Evolutionary conservation across 2,113 vertebrate species (phyloP).

Genomic region (Polypterus bichir): DNA sequence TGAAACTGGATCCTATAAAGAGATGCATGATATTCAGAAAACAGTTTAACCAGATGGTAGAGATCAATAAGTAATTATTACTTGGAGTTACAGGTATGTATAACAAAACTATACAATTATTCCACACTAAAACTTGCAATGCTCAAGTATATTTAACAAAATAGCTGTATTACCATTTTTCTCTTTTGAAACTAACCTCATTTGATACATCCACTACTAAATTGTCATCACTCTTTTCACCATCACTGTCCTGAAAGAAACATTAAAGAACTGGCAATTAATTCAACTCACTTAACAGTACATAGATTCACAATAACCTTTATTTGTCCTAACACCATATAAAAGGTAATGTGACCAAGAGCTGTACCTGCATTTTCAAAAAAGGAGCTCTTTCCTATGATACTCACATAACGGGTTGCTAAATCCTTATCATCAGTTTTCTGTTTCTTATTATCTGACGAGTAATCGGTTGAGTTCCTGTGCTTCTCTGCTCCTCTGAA

Average conservation of each 20-base stretch:
- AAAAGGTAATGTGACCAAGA: neutral
- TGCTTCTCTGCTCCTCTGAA: constrained; percentile 84
- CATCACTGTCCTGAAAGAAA: constrained; percentile 59
- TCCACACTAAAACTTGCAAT: no score
- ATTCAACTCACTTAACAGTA: neutral
- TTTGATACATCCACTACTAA: constrained; percentile 74
- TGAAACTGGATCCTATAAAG: constrained; percentile 79
- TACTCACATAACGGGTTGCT: constrained; percentile 75
- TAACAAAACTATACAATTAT: no score
- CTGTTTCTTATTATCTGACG: constrained; percentile 91
- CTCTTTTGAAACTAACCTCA: constrained; percentile 44
- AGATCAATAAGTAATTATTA: no score
- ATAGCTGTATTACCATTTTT: no score
- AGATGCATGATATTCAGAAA: constrained; percentile 14
- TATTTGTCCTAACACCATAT: neutral
- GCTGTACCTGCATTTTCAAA: neutral
- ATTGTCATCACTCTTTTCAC: constrained; percentile 72
- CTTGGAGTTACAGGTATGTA: no score
- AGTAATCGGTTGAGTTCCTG: constrained; percentile 77
- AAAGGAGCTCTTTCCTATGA: neutral
- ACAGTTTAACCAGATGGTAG: no score
- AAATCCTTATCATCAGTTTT: constrained; percentile 89
- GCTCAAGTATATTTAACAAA: no score
- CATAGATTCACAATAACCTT: neutral
- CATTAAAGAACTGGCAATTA: neutral